Evolutionary conservation across 2,888 invertebrate species (phyloP).

Genomic region (Drosophila maculinotata): DNA sequence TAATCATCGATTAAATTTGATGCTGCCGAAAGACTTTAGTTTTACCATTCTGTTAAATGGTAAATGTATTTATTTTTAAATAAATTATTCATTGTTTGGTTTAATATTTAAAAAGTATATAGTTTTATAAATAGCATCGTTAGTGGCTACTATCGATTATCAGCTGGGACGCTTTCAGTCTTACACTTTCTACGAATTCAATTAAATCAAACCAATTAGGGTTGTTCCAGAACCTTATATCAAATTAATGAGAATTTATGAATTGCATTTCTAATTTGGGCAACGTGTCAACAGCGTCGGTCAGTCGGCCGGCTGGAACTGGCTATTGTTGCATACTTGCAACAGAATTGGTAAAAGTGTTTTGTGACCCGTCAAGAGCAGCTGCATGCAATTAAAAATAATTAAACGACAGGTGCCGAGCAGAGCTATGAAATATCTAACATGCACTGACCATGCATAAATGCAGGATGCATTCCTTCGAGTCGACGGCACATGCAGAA

Average conservation of each 20-base stretch:
- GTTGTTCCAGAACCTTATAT: constrained; percentile 1
- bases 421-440: constrained; percentile 57
- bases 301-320: not conserved
- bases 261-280: constrained; percentile 46
- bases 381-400: constrained; percentile 70
- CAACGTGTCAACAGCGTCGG: constrained; percentile 17
- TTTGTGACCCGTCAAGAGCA: constrained; percentile 61
- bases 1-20: too few species aligned
- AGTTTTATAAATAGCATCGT: too few species aligned
- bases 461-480: constrained; percentile 31
- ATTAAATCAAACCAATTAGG: not conserved
- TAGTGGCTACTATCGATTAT: too few species aligned
- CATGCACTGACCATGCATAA: constrained; percentile 25
- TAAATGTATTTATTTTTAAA: too few species aligned
- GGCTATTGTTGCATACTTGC: constrained; percentile 45
- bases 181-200: too few species aligned
- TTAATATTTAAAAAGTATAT: too few species aligned
- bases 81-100: too few species aligned
- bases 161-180: too few species aligned
- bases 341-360: constrained; percentile 35
- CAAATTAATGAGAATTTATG: constrained; percentile 54
- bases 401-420: constrained; percentile 62
- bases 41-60: too few species aligned
- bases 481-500: constrained; percentile 37
- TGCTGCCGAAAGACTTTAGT: too few species aligned